Evolutionary conservation across 2,888 invertebrate species (phyloP).

Genomic region (Aricia artaxerxes): DNA sequence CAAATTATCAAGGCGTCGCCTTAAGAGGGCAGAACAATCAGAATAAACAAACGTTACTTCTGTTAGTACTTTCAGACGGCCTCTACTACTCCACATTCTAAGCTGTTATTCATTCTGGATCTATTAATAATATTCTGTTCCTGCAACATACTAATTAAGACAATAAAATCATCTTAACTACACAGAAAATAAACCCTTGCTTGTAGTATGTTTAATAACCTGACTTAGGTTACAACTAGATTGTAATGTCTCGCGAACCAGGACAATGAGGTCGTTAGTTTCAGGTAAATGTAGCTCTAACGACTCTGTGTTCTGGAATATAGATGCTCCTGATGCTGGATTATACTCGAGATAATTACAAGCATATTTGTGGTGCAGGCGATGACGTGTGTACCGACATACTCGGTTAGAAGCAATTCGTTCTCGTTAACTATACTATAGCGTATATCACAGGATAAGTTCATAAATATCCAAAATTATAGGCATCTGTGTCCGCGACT

Average conservation of each 20-base stretch:
- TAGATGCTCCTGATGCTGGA: background rate
- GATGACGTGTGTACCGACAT: background rate
- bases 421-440: background rate
- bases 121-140: too few relatives aligned
- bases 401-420: background rate
- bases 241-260: slow-evolving; percentile 4
- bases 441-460: too few relatives aligned
- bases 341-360: slow-evolving; percentile 7
- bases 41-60: too few relatives aligned
- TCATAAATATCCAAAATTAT: too few relatives aligned
- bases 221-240: background rate
- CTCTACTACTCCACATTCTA: too few relatives aligned
- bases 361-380: background rate
- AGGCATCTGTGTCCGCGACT: background rate
- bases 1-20: too few relatives aligned
- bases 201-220: background rate
- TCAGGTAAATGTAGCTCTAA: slow-evolving; percentile 21
- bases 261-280: slow-evolving; percentile 22
- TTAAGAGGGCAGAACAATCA: too few relatives aligned
- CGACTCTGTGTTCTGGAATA: slow-evolving; percentile 5
- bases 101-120: too few relatives aligned
- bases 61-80: too few relatives aligned
- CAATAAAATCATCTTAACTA: too few relatives aligned
- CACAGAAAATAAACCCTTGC: too few relatives aligned
- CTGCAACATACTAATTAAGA: too few relatives aligned